Evolutionary conservation across 2,797 vertebrate genomes (phyloP).

Genomic region (Bradypodion pumilum): DNA sequence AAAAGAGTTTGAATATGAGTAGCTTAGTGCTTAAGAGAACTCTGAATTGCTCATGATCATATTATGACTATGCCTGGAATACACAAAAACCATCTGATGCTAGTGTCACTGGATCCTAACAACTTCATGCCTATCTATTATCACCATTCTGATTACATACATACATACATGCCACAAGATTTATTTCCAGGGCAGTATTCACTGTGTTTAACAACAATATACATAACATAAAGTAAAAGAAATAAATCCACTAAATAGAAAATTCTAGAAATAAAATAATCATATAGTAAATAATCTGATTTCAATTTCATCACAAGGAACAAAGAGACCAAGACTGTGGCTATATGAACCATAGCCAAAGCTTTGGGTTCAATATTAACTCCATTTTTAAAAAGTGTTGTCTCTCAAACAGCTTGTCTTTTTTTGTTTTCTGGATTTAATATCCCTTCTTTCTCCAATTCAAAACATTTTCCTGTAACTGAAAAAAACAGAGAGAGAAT

Average conservation of each 20-base stretch:
- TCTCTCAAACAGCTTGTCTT: background rate
- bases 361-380: background rate
- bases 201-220: too few species aligned
- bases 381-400: background rate
- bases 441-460: too few species aligned
- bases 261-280: too few species aligned
- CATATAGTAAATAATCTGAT: too few species aligned
- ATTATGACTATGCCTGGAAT: too few species aligned
- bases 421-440: background rate
- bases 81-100: background rate
- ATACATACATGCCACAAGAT: too few species aligned
- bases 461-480: too few species aligned
- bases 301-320: background rate
- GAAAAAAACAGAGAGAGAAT: background rate
- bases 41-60: background rate
- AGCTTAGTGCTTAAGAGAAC: background rate
- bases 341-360: too few species aligned
- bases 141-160: too few species aligned
- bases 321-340: background rate
- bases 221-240: too few species aligned
- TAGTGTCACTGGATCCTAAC: background rate
- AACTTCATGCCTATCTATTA: background rate
- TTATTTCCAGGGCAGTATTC: too few species aligned
- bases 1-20: background rate
- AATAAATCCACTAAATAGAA: too few species aligned